Percentiles rank a stretch among this genome's conserved stretches.
Conservation (phyloP, 2,888 invertebrate species). For the Eristalis pertinax region DNA sequence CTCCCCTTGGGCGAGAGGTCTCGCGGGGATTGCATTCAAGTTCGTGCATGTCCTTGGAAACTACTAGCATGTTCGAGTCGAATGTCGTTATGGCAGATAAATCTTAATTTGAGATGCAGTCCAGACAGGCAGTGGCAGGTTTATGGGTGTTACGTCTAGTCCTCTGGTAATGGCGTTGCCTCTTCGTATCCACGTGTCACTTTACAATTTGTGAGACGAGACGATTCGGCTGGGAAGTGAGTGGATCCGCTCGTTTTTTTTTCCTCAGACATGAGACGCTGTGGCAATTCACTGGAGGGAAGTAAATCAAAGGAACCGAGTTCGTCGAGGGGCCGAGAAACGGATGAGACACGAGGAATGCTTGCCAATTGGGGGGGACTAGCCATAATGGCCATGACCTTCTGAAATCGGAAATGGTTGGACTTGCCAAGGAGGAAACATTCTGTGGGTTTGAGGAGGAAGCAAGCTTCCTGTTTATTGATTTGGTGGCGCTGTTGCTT, state of each 20-base stretch:
- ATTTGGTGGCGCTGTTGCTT: background rate
- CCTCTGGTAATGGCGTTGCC: background rate
- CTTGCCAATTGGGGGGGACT: too few relatives aligned
- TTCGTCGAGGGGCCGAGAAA: background rate
- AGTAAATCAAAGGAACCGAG: background rate
- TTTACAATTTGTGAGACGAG: background rate
- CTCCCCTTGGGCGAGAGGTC: background rate
- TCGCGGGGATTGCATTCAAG: background rate
- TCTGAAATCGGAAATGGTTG: too few relatives aligned
- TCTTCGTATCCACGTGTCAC: background rate
- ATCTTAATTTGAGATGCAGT: constrained; percentile 27
- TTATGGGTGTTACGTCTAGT: constrained; percentile 1
- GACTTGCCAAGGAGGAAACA: too few relatives aligned
- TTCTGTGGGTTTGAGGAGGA: too few relatives aligned
- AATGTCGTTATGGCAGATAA: constrained; percentile 25
- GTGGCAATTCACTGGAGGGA: background rate
- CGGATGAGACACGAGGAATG: background rate
- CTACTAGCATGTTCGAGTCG: background rate
- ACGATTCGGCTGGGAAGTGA: background rate
- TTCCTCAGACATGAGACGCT: background rate
- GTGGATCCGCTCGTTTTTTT: background rate
- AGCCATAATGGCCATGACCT: too few relatives aligned
- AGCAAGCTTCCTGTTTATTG: background rate
- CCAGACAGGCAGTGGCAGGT: background rate
- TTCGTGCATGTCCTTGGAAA: background rate